Evolutionary conservation across 2,888 invertebrate genomes (phyloP).

Genomic region (Sisyra nigra): DNA sequence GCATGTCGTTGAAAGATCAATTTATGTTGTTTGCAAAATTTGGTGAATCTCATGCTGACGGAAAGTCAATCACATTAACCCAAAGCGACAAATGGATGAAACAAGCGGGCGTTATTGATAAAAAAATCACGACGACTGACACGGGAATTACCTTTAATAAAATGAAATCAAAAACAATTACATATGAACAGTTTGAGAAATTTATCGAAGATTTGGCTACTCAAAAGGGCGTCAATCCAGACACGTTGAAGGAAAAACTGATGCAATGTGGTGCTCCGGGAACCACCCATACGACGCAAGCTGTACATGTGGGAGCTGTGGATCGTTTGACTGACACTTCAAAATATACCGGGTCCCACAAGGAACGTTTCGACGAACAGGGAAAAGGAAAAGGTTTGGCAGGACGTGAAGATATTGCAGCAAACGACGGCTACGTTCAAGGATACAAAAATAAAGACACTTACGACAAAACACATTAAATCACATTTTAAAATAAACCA

Average conservation of each 20-base stretch:
- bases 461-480: constrained; percentile 41
- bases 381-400: constrained; percentile 72
- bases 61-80: constrained; percentile 69
- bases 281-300: constrained; percentile 17
- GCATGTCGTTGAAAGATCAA: too few species aligned
- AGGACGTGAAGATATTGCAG: constrained; percentile 63
- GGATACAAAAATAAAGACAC: constrained; percentile 74
- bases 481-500: too few species aligned
- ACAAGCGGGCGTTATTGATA: constrained; percentile 63
- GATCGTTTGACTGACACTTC: constrained; percentile 68
- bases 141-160: constrained; percentile 83
- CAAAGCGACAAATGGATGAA: constrained; percentile 93
- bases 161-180: constrained; percentile 37
- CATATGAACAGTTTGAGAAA: constrained; percentile 26
- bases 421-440: constrained; percentile 61
- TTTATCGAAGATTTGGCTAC: constrained; percentile 70
- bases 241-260: constrained; percentile 62
- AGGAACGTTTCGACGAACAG: constrained; percentile 64
- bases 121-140: constrained; percentile 76
- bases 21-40: constrained; percentile 37
- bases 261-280: constrained; percentile 66
- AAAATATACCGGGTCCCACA: constrained; percentile 74
- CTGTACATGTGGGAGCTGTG: constrained; percentile 37
- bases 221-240: constrained; percentile 54
- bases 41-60: constrained; percentile 73